Percentiles rank a stretch among this genome's conserved stretches.
phyloP scores from a whole-genome alignment of 2,888 invertebrate species.

The Sussaba pulchella region DNA sequence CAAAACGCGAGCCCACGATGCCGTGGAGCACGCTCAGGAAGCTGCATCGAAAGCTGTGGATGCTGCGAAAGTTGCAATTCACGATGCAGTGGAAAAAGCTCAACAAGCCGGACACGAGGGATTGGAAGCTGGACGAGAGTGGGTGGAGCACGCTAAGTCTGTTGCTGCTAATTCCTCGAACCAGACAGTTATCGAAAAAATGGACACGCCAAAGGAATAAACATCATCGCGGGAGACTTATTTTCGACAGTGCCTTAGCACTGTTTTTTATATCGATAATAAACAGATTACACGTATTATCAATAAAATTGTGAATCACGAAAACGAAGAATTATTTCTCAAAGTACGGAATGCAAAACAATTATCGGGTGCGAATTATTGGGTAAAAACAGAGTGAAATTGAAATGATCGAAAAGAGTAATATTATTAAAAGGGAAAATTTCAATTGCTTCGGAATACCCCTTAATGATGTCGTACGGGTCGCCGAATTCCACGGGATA shows the following conservation, averaged over 20 bases:
- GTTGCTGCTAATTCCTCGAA: constrained; percentile 30
- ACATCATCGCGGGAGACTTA: not conserved
- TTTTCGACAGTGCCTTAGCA: not conserved
- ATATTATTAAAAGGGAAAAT: too few species aligned
- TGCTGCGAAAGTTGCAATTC: constrained; percentile 49
- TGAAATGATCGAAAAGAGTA: too few species aligned
- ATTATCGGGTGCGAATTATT: too few species aligned
- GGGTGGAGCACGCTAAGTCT: constrained; percentile 55
- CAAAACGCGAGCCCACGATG: constrained; percentile 41
- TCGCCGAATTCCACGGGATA: too few species aligned
- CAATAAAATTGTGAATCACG: not conserved
- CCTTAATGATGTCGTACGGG: too few species aligned
- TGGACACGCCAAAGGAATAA: constrained; percentile 17
- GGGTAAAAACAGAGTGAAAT: too few species aligned
- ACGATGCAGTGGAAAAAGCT: constrained; percentile 59
- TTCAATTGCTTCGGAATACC: too few species aligned
- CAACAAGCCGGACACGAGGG: constrained; percentile 63
- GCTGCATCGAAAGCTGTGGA: constrained; percentile 62
- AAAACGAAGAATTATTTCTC: not conserved
- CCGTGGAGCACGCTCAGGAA: constrained; percentile 52
- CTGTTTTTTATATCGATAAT: not conserved
- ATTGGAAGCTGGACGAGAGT: constrained; percentile 56
- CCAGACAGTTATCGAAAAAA: constrained; percentile 13
- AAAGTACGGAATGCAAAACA: too few species aligned
- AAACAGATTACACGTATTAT: not conserved